These are phyloP conservation scores for Dicycla oo DNA, from an alignment of 2,888 invertebrate genomes.

Conservation along the genomic window DNA sequence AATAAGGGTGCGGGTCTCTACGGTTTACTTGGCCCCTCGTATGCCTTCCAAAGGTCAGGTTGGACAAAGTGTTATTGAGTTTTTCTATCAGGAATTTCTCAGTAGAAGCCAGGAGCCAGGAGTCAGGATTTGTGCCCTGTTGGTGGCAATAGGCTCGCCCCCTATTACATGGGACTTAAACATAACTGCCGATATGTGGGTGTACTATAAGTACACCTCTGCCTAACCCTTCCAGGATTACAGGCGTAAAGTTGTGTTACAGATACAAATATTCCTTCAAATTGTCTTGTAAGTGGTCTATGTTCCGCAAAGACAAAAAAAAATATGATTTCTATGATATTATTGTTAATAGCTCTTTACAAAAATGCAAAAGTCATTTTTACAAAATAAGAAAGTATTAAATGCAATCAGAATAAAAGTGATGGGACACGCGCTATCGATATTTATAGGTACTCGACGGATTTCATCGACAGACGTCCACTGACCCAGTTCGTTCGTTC, in stretches of 20 bases:
- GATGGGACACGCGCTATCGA: slow-evolving; percentile 52
- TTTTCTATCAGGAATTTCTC: too few relatives aligned
- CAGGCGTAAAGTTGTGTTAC: too few relatives aligned
- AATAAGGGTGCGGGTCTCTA: too few relatives aligned
- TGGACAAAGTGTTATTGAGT: too few relatives aligned
- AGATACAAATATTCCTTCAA: slow-evolving; percentile 1
- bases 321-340: not conserved
- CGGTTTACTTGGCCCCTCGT: not conserved
- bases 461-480: slow-evolving; percentile 51
- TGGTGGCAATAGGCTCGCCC: too few relatives aligned
- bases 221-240: too few relatives aligned
- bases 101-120: too few relatives aligned
- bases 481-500: slow-evolving; percentile 60
- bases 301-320: not conserved
- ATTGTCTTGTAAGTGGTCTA: not conserved
- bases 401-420: slow-evolving; percentile 49
- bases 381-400: not conserved
- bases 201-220: too few relatives aligned
- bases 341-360: not conserved
- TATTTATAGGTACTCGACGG: slow-evolving; percentile 36
- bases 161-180: too few relatives aligned
- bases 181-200: too few relatives aligned
- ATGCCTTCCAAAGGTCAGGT: not conserved
- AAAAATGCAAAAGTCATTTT: too few relatives aligned
- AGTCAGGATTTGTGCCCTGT: too few relatives aligned